These are phyloP conservation scores for Dissostichus mawsoni DNA, from an alignment of 2,113 vertebrate genomes.

Conservation along the genomic window DNA sequence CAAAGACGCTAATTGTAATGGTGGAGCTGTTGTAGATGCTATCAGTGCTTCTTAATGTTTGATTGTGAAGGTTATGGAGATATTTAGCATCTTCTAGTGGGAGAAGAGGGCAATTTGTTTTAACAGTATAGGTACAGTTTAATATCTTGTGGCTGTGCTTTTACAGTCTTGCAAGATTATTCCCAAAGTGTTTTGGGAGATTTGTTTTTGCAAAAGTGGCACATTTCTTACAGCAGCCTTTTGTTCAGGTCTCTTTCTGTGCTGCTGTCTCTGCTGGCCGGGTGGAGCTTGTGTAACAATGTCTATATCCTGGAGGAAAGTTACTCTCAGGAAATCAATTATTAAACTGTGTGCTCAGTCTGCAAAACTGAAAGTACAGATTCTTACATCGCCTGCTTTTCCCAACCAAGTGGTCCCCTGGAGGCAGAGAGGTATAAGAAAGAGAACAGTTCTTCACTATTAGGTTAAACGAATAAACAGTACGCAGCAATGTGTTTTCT, in stretches of 20 bases:
- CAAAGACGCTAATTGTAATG: too few relatives aligned
- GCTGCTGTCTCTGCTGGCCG: not conserved
- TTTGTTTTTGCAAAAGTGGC: constrained; percentile 5
- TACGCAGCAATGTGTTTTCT: not conserved
- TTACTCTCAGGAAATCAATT: constrained; percentile 49
- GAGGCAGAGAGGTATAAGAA: not conserved
- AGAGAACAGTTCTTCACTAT: not conserved
- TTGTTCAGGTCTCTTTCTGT: not conserved
- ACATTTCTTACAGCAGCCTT: not conserved
- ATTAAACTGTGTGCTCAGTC: constrained; percentile 48
- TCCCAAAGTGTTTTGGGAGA: not conserved
- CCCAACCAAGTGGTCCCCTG: not conserved
- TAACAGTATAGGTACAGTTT: not conserved
- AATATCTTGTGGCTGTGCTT: not conserved
- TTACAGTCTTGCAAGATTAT: not conserved
- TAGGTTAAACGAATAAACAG: not conserved
- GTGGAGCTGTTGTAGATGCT: not conserved
- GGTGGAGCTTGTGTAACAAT: constrained; percentile 40
- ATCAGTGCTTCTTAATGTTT: not conserved
- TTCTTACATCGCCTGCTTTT: not conserved
- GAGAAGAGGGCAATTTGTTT: not conserved
- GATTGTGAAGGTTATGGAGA: not conserved
- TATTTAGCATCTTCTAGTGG: not conserved
- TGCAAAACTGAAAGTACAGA: constrained; percentile 20
- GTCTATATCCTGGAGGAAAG: constrained; percentile 58